phyloP scores from a whole-genome alignment of 1,140 invertebrate species.

The Nomia melanderi region DNA sequence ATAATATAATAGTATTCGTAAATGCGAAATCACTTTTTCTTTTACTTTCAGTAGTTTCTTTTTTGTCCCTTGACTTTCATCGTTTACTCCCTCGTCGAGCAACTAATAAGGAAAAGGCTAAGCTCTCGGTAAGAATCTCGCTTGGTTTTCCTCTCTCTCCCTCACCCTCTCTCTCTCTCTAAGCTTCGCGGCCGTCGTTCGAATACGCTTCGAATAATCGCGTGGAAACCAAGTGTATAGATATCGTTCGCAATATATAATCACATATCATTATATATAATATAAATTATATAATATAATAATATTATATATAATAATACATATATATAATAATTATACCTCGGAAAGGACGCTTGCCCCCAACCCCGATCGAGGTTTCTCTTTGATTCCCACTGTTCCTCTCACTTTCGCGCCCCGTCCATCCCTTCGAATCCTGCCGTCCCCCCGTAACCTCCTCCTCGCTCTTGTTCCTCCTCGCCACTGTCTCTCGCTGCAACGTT shows the following conservation, averaged over 20 bases:
- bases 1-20: too few relatives aligned
- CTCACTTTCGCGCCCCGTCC: not conserved
- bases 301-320: too few relatives aligned
- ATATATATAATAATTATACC: conserved; percentile 35
- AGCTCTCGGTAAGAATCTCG: conserved; percentile 73
- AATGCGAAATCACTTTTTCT: conserved; percentile 54
- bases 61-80: conserved; percentile 23
- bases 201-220: too few relatives aligned
- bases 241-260: too few relatives aligned
- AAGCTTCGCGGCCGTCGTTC: too few relatives aligned
- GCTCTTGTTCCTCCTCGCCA: not conserved
- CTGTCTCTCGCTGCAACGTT: not conserved
- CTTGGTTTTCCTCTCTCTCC: not conserved
- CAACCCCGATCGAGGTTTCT: conserved; percentile 13
- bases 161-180: not conserved
- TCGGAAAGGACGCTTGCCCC: conserved; percentile 21
- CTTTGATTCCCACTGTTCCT: not conserved
- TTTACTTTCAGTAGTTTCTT: conserved; percentile 54
- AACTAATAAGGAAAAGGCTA: conserved; percentile 77
- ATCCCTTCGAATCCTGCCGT: too few relatives aligned
- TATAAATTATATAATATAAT: too few relatives aligned
- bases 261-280: too few relatives aligned
- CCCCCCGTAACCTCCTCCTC: too few relatives aligned
- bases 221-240: conserved; percentile 43
- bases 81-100: conserved; percentile 44